Conservation (phyloP, 2,888 invertebrate genomes). For the Calliscelio sp. region DNA sequence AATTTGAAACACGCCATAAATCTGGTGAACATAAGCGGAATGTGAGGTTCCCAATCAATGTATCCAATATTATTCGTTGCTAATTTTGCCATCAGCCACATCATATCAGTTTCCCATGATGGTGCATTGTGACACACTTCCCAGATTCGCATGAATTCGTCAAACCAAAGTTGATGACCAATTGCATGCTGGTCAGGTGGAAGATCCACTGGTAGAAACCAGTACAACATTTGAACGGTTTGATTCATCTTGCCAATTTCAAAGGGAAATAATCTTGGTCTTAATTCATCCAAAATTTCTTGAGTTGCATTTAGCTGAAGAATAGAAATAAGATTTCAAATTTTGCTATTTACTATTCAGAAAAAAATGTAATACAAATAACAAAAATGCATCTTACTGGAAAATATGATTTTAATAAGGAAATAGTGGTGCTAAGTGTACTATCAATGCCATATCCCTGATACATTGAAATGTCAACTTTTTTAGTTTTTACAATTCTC, state of each 20-base stretch:
- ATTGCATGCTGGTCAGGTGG: conserved; percentile 88
- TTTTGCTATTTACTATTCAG: too few species aligned
- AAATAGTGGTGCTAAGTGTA: conserved; percentile 78
- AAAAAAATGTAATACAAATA: too few species aligned
- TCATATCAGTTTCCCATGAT: conserved; percentile 90
- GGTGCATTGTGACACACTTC: conserved; percentile 91
- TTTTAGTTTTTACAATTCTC: conserved; percentile 87
- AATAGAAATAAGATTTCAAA: too few species aligned
- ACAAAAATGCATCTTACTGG: too few species aligned
- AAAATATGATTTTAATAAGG: conserved; percentile 82
- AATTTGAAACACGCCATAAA: conserved; percentile 91
- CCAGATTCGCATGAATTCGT: conserved; percentile 93
- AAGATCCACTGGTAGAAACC: conserved; percentile 92
- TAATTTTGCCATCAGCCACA: conserved; percentile 91
- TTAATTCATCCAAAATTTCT: conserved; percentile 94
- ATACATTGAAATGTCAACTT: conserved; percentile 88
- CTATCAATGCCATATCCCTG: conserved; percentile 80
- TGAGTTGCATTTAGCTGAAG: conserved; percentile 90
- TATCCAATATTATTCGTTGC: conserved; percentile 92
- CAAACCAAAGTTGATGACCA: conserved; percentile 93
- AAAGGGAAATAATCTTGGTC: conserved; percentile 93
- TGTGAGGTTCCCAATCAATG: conserved; percentile 95
- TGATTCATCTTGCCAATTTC: conserved; percentile 87
- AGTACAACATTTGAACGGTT: conserved; percentile 89
- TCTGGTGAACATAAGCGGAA: conserved; percentile 91